A percentile compares a stretch with the other conserved stretches of the same genome.
Evolutionary conservation across 2,797 vertebrate genomes (phyloP).

Genomic region (Ispidina lecontei): DNA sequence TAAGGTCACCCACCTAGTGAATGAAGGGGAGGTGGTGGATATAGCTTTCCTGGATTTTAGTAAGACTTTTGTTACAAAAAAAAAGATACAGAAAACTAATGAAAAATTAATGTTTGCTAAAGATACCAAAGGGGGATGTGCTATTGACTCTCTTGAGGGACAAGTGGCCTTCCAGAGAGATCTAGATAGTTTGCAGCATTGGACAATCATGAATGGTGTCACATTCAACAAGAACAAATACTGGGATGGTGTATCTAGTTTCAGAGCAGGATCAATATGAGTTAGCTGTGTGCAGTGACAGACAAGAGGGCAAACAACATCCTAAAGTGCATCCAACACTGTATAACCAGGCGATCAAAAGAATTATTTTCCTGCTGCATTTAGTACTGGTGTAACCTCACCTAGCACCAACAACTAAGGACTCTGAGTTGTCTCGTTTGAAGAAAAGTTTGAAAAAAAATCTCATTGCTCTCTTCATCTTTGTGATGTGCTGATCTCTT

Average conservation of each 20-base stretch:
- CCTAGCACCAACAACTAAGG: background rate
- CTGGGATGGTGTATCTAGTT: too few species aligned
- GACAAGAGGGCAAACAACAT: background rate
- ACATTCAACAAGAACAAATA: background rate
- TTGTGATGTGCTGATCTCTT: background rate
- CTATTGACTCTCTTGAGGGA: background rate
- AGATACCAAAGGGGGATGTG: background rate
- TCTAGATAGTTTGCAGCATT: background rate
- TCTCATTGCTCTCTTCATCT: background rate
- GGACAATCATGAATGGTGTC: background rate
- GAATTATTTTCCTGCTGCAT: background rate
- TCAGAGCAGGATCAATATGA: background rate
- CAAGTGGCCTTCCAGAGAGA: background rate
- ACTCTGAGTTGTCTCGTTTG: background rate
- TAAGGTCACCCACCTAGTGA: background rate
- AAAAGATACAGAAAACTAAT: too few species aligned
- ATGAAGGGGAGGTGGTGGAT: background rate
- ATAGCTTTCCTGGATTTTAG: background rate
- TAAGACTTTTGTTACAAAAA: background rate
- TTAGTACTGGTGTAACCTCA: accelerated
- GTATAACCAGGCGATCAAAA: background rate
- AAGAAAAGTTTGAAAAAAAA: background rate
- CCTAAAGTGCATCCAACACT: too few species aligned
- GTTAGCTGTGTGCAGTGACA: background rate
- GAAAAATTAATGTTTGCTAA: background rate